Conservation (phyloP, 2,888 invertebrate species). For the Acleris emargana region DNA sequence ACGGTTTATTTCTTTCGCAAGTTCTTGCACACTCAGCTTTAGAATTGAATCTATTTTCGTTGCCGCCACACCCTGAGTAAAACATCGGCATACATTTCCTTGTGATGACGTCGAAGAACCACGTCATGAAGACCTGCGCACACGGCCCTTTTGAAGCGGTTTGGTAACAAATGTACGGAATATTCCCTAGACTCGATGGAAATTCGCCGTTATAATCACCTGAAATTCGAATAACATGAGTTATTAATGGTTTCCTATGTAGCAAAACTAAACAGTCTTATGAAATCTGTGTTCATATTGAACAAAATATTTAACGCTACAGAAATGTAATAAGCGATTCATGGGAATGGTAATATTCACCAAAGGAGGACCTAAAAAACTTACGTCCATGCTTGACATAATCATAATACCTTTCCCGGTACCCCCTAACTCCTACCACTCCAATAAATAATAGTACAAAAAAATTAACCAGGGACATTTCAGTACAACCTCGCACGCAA, state of each 20-base stretch:
- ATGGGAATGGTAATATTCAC: too few relatives aligned
- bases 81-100: conserved; percentile 70
- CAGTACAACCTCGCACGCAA: conserved; percentile 1
- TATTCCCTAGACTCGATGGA: conserved; percentile 63
- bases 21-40: conserved; percentile 55
- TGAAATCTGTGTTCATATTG: too few relatives aligned
- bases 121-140: conserved; percentile 53
- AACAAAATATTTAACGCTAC: not conserved
- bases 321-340: not conserved
- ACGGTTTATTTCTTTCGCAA: conserved; percentile 53
- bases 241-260: conserved; percentile 1
- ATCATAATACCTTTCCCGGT: conserved; percentile 47
- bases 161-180: conserved; percentile 75
- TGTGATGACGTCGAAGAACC: conserved; percentile 70
- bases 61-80: conserved; percentile 77
- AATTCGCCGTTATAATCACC: conserved; percentile 68
- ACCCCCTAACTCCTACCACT: conserved; percentile 11
- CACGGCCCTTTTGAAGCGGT: conserved; percentile 69
- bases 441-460: conserved; percentile 22
- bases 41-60: conserved; percentile 65
- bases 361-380: conserved; percentile 42
- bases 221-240: conserved; percentile 51
- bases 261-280: too few relatives aligned
- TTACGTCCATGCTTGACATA: conserved; percentile 75
- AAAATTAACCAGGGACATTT: conserved; percentile 27